These are phyloP conservation scores for Vicugna pacos DNA, from an alignment of 2,113 vertebrate species.

Conservation along the genomic window DNA sequence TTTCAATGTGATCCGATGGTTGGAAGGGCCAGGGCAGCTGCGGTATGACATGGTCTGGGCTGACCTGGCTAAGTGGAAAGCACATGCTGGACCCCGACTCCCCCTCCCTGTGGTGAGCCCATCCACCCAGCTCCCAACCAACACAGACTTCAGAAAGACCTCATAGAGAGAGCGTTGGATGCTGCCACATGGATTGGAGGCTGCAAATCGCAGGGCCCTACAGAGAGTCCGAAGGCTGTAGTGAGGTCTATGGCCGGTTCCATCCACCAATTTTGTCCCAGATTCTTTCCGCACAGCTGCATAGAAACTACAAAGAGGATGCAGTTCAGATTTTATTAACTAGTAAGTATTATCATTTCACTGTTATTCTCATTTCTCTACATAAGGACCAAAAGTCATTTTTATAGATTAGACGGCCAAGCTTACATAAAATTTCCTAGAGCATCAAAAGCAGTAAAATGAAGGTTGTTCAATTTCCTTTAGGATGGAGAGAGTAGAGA, in stretches of 20 bases:
- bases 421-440: neutral
- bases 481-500: neutral
- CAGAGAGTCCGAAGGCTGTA: slow-evolving; percentile 97
- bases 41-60: neutral
- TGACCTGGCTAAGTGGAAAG: neutral
- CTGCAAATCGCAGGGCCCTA: slow-evolving; percentile 94
- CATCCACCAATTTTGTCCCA: slow-evolving; percentile 91
- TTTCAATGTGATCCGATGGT: neutral
- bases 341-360: neutral
- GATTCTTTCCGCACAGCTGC: slow-evolving; percentile 92
- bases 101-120: neutral
- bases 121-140: neutral
- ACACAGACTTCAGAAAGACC: slow-evolving; percentile 85
- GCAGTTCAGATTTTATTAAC: slow-evolving; percentile 45
- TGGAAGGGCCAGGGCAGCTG: neutral
- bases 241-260: slow-evolving; percentile 95
- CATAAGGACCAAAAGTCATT: neutral
- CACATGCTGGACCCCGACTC: neutral
- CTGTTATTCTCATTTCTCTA: neutral
- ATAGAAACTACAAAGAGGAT: slow-evolving; percentile 92
- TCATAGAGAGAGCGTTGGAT: slow-evolving; percentile 96
- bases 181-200: slow-evolving; percentile 92
- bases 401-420: neutral
- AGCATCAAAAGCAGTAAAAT: slow-evolving; percentile 1
- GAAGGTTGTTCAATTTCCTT: neutral